phyloP scores from a whole-genome alignment of 1,140 invertebrate species.

The Lepidurus packardi region DNA sequence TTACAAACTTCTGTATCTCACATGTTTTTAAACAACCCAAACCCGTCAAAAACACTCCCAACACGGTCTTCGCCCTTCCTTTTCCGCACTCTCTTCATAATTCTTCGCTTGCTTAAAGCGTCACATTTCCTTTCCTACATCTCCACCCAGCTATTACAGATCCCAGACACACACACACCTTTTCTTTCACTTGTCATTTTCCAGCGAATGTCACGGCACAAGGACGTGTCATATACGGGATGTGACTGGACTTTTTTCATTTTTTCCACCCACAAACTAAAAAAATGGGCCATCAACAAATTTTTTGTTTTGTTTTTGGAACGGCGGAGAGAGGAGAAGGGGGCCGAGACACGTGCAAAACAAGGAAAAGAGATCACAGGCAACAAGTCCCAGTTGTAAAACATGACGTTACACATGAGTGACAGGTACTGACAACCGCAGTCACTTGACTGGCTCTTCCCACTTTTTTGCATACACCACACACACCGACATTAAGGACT shows the following conservation, averaged over 20 bases:
- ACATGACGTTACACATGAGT: conserved; percentile 19
- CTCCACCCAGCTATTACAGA: not conserved
- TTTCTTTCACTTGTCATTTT: too few relatives aligned
- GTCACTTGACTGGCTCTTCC: conserved; percentile 8
- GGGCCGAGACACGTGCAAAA: conserved; percentile 20
- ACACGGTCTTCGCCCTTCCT: not conserved
- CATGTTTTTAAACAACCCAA: conserved; percentile 4
- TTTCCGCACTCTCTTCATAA: not conserved
- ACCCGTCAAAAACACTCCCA: not conserved
- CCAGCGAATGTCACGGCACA: too few relatives aligned
- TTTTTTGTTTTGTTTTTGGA: not conserved
- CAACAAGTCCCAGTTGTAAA: conserved; percentile 21
- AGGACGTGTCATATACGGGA: too few relatives aligned
- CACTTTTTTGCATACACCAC: not conserved
- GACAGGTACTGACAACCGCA: conserved; percentile 20
- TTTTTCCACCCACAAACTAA: not conserved
- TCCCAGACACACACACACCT: not conserved
- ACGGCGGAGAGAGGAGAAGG: not conserved
- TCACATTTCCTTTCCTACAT: not conserved
- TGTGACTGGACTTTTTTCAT: not conserved
- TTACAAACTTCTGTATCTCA: conserved; percentile 1
- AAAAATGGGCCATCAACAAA: not conserved
- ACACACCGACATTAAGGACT: not conserved
- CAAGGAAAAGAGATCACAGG: conserved; percentile 21
- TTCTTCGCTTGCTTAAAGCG: not conserved